Evolutionary conservation across 2,888 invertebrate genomes (phyloP).

Genomic region (Opisthograptis luteolata): DNA sequence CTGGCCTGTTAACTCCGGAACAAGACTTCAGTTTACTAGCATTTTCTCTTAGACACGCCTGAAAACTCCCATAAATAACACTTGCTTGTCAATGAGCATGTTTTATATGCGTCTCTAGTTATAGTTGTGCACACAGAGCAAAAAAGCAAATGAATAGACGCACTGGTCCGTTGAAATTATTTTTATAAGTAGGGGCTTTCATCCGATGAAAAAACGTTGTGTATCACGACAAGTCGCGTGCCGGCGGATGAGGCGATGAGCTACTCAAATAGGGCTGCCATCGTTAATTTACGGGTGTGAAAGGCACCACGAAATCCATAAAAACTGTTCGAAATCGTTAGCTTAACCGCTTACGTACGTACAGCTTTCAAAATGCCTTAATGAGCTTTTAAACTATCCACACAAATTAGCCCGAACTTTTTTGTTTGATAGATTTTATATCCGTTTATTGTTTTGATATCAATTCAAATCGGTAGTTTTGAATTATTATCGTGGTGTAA

Average conservation of each 20-base stretch:
- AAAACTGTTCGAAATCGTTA: background rate
- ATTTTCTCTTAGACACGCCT: conserved; percentile 29
- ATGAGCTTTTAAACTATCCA: too few relatives aligned
- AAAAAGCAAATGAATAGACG: conserved; percentile 53
- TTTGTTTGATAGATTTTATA: too few relatives aligned
- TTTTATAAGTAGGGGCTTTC: conserved; percentile 76
- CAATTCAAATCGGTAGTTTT: too few relatives aligned
- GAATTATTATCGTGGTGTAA: too few relatives aligned
- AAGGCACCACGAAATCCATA: background rate
- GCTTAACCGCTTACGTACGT: too few relatives aligned
- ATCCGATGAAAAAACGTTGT: conserved; percentile 70
- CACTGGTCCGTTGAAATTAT: conserved; percentile 77
- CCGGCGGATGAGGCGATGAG: conserved; percentile 52
- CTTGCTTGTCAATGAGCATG: conserved; percentile 49
- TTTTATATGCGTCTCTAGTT: conserved; percentile 49
- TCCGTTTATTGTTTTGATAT: too few relatives aligned
- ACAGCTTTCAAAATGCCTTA: too few relatives aligned
- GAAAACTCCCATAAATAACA: conserved; percentile 32
- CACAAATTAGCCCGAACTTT: too few relatives aligned
- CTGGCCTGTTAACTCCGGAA: conserved; percentile 1
- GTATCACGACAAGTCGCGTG: conserved; percentile 76
- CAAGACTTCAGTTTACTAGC: conserved; percentile 2
- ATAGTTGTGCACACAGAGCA: conserved; percentile 49
- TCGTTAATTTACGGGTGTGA: background rate
- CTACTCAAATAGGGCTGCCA: conserved; percentile 33